Percentiles rank a stretch among this genome's conserved stretches.
phyloP scores from a whole-genome alignment of 2,797 vertebrate species.

The Aulostomus chinensis region DNA sequence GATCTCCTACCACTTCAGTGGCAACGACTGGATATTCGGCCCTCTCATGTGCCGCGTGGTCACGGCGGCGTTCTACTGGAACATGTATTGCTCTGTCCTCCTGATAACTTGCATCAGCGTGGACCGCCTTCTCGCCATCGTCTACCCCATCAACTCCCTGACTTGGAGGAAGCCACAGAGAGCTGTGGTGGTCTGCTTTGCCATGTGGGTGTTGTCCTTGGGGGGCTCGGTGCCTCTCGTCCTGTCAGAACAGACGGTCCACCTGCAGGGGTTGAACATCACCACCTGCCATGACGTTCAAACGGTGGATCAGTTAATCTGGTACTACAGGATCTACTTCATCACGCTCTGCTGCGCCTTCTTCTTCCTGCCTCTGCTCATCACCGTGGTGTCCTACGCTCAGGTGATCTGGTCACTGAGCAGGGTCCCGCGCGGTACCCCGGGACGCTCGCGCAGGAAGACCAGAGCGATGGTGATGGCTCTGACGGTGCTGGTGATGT shows the following conservation, averaged over 20 bases:
- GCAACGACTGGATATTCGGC: constrained; percentile 89
- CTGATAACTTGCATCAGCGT: constrained; percentile 88
- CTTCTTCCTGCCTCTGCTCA: constrained; percentile 85
- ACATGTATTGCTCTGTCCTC: constrained; percentile 93
- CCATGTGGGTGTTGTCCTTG: constrained; percentile 84
- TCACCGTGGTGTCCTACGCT: constrained; percentile 82
- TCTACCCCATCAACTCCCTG: constrained; percentile 87
- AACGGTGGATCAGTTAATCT: background rate
- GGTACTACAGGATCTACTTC: constrained; percentile 80
- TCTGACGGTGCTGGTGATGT: constrained; percentile 83
- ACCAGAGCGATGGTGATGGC: constrained; percentile 83
- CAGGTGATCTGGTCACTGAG: constrained; percentile 83
- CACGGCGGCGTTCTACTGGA: constrained; percentile 88
- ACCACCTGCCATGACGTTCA: constrained; percentile 90
- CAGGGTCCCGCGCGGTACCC: constrained; percentile 13
- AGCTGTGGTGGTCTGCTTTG: constrained; percentile 68
- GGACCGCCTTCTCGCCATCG: constrained; percentile 89
- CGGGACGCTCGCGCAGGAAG: constrained; percentile 72
- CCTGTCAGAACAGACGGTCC: constrained; percentile 77
- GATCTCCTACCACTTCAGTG: constrained; percentile 85
- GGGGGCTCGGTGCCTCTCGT: constrained; percentile 82
- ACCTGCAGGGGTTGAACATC: constrained; percentile 73
- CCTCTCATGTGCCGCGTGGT: constrained; percentile 81
- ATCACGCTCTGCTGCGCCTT: constrained; percentile 77
- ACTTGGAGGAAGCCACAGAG: constrained; percentile 81